Percentiles rank a stretch among this genome's conserved stretches.
Conservation (phyloP, 2,797 vertebrate species). For the Coranthus polyacanthus region DNA sequence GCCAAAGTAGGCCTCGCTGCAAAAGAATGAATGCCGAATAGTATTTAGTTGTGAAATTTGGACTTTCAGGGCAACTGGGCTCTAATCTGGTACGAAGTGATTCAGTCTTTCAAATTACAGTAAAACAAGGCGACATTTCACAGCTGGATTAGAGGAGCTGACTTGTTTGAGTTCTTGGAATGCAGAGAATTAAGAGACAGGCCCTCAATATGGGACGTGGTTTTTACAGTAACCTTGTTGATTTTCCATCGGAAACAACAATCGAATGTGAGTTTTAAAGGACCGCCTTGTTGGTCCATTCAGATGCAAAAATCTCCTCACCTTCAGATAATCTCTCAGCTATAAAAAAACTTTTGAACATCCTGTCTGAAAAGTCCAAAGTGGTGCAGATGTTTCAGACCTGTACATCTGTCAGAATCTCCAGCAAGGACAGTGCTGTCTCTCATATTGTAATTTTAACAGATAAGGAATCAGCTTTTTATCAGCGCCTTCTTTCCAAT, state of each 20-base stretch:
- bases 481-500: slow-evolving; percentile 44
- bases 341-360: background rate
- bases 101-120: background rate
- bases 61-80: background rate
- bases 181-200: no score
- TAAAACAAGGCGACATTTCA: slow-evolving; percentile 2
- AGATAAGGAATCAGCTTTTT: slow-evolving; percentile 26
- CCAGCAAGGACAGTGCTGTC: background rate
- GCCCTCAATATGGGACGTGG: background rate
- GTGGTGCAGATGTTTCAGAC: slow-evolving; percentile 8
- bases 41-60: no score
- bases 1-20: no score
- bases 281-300: background rate
- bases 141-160: background rate
- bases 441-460: slow-evolving; percentile 4
- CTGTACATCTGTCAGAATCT: slow-evolving; percentile 4
- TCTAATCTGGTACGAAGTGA: background rate
- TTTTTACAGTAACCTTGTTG: background rate
- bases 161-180: background rate
- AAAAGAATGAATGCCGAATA: no score
- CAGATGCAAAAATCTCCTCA: background rate
- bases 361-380: slow-evolving; percentile 12
- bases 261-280: background rate
- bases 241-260: background rate
- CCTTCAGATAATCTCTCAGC: background rate